Evolutionary conservation across 2,113 vertebrate genomes (phyloP).

Genomic region (Nerophis lumbriciformis): DNA sequence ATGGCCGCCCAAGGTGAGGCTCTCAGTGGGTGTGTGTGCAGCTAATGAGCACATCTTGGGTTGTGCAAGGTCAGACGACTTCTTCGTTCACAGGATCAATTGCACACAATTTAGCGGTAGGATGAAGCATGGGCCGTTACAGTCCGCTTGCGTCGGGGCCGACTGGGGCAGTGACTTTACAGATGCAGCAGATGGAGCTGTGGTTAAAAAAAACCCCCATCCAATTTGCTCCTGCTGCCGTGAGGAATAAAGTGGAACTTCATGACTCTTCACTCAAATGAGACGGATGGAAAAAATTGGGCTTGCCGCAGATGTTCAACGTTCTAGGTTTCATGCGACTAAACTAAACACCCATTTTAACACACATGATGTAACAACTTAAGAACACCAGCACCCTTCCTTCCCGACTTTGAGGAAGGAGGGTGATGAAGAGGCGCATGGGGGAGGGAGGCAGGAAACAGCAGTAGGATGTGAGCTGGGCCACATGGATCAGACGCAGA

Average conservation of each 20-base stretch:
- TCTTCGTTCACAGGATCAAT: neutral
- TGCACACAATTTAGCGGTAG: too few relatives aligned
- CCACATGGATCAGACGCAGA: slow-evolving; percentile 51
- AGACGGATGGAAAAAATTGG: too few relatives aligned
- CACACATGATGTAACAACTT: neutral
- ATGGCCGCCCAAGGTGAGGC: slow-evolving; percentile 43
- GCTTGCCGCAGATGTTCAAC: neutral
- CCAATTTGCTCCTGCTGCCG: too few relatives aligned
- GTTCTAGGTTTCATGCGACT: neutral
- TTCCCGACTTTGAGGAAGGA: slow-evolving; percentile 34
- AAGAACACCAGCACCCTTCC: slow-evolving; percentile 27
- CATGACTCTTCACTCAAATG: too few relatives aligned
- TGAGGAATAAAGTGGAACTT: too few relatives aligned
- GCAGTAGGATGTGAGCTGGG: slow-evolving; percentile 44
- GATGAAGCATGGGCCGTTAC: too few relatives aligned
- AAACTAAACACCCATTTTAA: neutral
- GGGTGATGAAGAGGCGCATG: slow-evolving; percentile 17
- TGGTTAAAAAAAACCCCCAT: too few relatives aligned
- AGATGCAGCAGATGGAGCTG: too few relatives aligned
- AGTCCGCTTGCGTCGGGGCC: too few relatives aligned
- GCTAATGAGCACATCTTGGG: neutral
- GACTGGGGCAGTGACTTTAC: too few relatives aligned
- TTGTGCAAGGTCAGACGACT: neutral
- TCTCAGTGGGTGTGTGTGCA: slow-evolving; percentile 18
- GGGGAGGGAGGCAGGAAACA: slow-evolving; percentile 1